These are phyloP conservation scores for Acanthosepion esculentum DNA, from an alignment of 2,888 invertebrate genomes.

Conservation along the genomic window DNA sequence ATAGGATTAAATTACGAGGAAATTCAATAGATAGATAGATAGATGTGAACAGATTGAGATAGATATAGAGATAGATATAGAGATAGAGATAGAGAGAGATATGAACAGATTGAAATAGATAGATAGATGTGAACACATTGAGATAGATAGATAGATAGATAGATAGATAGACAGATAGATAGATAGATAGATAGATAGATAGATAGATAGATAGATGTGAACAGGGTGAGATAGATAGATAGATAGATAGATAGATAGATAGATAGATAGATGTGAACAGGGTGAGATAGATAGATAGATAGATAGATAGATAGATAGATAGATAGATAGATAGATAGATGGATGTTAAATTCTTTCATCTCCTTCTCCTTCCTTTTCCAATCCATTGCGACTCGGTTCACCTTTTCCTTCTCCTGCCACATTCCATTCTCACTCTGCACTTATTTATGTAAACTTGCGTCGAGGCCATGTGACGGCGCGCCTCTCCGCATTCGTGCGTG, in stretches of 20 bases:
- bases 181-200: background rate
- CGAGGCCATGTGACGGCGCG: background rate
- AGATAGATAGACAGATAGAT: background rate
- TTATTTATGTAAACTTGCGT: background rate
- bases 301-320: background rate
- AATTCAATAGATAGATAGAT: background rate
- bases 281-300: background rate
- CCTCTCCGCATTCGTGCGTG: background rate
- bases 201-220: no score
- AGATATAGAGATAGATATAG: no score
- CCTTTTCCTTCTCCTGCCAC: no score
- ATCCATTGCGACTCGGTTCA: no score
- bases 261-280: background rate
- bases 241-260: background rate
- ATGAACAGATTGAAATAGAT: background rate
- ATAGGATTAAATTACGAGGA: no score
- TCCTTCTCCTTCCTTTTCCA: no score
- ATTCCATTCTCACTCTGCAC: no score
- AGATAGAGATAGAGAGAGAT: background rate
- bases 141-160: background rate
- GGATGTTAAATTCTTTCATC: no score
- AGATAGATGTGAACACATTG: background rate
- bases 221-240: background rate
- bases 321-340: background rate
- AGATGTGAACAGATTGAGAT: background rate